phyloP scores from a whole-genome alignment of 2,113 vertebrate species.

The Megaleporinus macrocephalus region DNA sequence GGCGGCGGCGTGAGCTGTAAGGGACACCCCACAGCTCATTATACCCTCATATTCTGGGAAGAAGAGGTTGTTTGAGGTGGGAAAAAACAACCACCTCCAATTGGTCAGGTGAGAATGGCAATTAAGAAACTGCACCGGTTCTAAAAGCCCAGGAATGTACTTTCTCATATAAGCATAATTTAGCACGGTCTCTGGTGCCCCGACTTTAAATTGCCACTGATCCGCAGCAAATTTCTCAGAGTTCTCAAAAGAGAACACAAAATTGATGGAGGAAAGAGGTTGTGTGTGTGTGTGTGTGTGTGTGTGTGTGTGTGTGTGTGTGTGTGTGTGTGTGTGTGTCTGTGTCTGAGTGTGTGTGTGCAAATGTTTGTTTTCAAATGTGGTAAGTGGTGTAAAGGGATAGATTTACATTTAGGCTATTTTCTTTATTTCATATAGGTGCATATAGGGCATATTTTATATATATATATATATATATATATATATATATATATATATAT shows the following conservation, averaged over 20 bases:
- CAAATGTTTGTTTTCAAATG: neutral
- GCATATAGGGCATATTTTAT: too few species aligned
- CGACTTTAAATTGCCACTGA: slow-evolving; percentile 72
- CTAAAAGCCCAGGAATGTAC: slow-evolving; percentile 72
- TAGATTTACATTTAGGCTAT: too few species aligned
- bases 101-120: slow-evolving; percentile 83
- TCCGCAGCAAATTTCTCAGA: slow-evolving; percentile 62
- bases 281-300: slow-evolving; percentile 52
- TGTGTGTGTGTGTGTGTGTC: slow-evolving; percentile 51
- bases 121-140: slow-evolving; percentile 80
- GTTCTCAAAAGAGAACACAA: slow-evolving; percentile 44
- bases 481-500: too few species aligned
- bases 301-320: slow-evolving; percentile 37
- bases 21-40: slow-evolving; percentile 81
- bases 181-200: slow-evolving; percentile 73
- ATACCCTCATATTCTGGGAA: slow-evolving; percentile 77
- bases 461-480: too few species aligned
- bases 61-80: slow-evolving; percentile 66
- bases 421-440: too few species aligned
- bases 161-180: slow-evolving; percentile 75
- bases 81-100: slow-evolving; percentile 78
- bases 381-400: too few species aligned
- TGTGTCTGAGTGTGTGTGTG: slow-evolving; percentile 25
- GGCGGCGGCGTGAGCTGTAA: slow-evolving; percentile 74
- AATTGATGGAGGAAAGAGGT: slow-evolving; percentile 41